Percentiles rank a stretch among this genome's conserved stretches.
These are phyloP conservation scores for Todiramphus chloris DNA, from an alignment of 2,113 vertebrate species.

Conservation along the genomic window DNA sequence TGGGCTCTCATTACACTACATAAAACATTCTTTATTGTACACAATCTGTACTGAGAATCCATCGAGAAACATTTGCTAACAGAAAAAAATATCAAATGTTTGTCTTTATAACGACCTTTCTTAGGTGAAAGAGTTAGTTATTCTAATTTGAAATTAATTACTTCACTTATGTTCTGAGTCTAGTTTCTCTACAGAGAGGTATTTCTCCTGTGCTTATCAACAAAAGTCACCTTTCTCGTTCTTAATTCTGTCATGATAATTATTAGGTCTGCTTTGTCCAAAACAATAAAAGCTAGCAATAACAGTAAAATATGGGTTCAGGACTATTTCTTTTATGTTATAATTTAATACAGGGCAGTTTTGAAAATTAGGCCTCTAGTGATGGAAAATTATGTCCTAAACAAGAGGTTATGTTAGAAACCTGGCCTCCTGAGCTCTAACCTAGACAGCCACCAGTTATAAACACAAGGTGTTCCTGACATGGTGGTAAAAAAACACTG, in stretches of 20 bases:
- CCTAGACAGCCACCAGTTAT: background rate
- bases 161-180: background rate
- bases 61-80: conserved; percentile 3
- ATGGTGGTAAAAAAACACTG: accelerated
- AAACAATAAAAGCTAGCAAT: background rate
- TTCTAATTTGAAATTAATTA: conserved; percentile 55
- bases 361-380: background rate
- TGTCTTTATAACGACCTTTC: background rate
- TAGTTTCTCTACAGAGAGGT: background rate
- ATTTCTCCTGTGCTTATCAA: background rate
- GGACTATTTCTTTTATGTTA: background rate
- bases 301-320: background rate
- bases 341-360: background rate
- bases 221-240: background rate
- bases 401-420: background rate
- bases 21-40: background rate
- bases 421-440: background rate
- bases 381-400: background rate
- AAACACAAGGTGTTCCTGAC: background rate
- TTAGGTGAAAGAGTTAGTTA: conserved; percentile 31
- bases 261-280: conserved; percentile 17
- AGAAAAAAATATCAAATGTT: background rate
- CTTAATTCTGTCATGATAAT: background rate
- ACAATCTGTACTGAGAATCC: background rate
- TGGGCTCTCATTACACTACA: background rate